These are phyloP conservation scores for Leptinotarsa defecta DNA, from an alignment of 1,140 invertebrate genomes.

Conservation along the genomic window DNA sequence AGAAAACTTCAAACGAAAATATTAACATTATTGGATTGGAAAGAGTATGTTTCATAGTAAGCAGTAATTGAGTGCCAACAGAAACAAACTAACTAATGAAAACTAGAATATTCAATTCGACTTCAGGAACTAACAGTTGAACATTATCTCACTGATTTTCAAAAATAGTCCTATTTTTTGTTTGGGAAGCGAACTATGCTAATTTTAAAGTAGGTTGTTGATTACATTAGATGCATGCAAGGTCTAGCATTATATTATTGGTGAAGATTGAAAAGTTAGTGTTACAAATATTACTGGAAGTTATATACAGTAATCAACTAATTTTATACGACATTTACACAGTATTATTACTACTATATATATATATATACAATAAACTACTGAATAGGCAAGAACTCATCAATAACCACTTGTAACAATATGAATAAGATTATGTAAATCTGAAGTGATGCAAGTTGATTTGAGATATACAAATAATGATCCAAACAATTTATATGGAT, in stretches of 20 bases:
- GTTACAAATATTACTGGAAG: neutral
- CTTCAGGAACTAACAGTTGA: too few species aligned
- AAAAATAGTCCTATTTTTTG: too few species aligned
- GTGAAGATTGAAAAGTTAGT: constrained; percentile 1
- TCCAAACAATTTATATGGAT: too few species aligned
- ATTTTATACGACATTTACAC: neutral
- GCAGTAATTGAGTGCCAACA: too few species aligned
- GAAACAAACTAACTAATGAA: too few species aligned
- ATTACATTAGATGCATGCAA: neutral
- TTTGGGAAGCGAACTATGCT: too few species aligned
- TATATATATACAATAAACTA: neutral
- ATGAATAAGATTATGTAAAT: neutral
- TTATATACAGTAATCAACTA: constrained; percentile 6
- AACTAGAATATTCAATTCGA: too few species aligned
- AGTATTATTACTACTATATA: neutral
- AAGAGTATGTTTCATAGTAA: too few species aligned
- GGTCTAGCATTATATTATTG: neutral
- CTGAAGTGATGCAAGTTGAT: neutral
- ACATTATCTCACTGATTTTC: too few species aligned
- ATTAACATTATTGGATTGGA: too few species aligned
- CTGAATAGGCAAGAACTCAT: neutral
- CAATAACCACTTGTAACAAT: neutral
- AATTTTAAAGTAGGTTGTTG: too few species aligned
- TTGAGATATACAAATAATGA: neutral
- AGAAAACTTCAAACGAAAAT: too few species aligned